phyloP scores from a whole-genome alignment of 2,797 vertebrate species.

The Bovichtus diacanthus region DNA sequence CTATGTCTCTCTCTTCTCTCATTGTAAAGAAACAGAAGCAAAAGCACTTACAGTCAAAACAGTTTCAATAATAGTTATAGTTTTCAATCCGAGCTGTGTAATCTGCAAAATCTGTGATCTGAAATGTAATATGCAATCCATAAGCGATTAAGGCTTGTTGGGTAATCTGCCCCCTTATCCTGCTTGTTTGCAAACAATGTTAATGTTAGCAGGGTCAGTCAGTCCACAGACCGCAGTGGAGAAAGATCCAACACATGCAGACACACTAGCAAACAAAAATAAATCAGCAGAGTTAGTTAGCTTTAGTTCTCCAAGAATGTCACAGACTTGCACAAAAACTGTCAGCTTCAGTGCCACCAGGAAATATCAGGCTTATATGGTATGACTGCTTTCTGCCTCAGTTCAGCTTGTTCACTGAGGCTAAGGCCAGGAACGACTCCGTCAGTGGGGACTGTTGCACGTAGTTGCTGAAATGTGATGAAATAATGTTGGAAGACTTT shows the following conservation, averaged over 20 bases:
- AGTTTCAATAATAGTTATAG: not conserved
- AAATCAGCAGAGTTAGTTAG: constrained; percentile 31
- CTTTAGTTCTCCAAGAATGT: constrained; percentile 32
- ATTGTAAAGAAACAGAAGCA: not conserved
- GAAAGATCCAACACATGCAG: constrained; percentile 28
- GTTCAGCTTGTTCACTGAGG: constrained; percentile 40
- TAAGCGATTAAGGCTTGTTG: not conserved
- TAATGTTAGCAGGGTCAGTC: constrained; percentile 41
- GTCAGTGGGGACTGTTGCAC: constrained; percentile 55
- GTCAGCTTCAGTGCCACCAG: constrained; percentile 38
- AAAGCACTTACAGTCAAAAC: not conserved
- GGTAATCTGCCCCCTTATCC: constrained; percentile 46
- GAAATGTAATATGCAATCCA: constrained; percentile 13
- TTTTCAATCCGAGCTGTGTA: constrained; percentile 1
- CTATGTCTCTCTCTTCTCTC: not conserved
- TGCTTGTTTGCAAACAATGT: constrained; percentile 64
- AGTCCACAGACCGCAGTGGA: constrained; percentile 27
- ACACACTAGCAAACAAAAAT: constrained; percentile 30
- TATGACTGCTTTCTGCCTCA: constrained; percentile 46
- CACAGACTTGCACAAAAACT: constrained; percentile 40
- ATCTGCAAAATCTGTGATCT: constrained; percentile 16
- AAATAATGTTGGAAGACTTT: constrained; percentile 76
- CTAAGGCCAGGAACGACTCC: constrained; percentile 30
- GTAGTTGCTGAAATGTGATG: constrained; percentile 78
- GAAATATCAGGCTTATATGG: constrained; percentile 39